Percentiles rank a stretch among this genome's conserved stretches.
Evolutionary conservation across 2,888 invertebrate species (phyloP).

Genomic region (Lottia scabra): DNA sequence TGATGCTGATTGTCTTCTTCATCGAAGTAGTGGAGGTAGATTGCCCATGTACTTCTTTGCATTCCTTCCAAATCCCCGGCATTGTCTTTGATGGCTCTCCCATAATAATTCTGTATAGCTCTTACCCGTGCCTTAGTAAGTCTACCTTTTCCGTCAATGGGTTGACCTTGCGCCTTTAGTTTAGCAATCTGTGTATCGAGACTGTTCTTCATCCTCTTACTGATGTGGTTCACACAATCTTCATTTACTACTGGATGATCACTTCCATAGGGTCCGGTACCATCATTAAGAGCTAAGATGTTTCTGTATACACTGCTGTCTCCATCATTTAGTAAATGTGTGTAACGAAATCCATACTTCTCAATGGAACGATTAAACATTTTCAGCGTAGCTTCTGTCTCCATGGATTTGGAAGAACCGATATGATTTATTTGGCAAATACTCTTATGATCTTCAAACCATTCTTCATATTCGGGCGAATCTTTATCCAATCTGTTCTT

Average conservation of each 20-base stretch:
- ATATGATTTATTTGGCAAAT: too few species aligned
- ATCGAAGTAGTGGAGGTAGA: background rate
- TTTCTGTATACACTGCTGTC: background rate
- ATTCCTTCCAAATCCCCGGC: too few species aligned
- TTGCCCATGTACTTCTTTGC: too few species aligned
- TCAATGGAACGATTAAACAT: too few species aligned
- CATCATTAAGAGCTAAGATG: background rate
- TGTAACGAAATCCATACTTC: too few species aligned
- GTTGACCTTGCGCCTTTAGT: background rate
- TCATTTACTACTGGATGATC: background rate
- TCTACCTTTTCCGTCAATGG: background rate
- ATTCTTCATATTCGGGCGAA: too few species aligned
- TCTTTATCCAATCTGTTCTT: too few species aligned
- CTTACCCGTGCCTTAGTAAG: background rate
- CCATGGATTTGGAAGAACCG: too few species aligned
- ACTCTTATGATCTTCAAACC: too few species aligned
- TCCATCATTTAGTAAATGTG: too few species aligned
- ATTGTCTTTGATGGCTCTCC: background rate
- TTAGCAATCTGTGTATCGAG: background rate
- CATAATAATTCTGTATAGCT: constrained; percentile 9
- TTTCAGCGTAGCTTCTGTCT: too few species aligned
- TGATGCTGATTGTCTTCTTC: background rate
- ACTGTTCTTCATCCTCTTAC: constrained; percentile 5
- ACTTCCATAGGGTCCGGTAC: background rate
- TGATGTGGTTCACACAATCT: constrained; percentile 8